Conservation (phyloP, 2,113 vertebrate genomes). For the Malurus elegans region DNA sequence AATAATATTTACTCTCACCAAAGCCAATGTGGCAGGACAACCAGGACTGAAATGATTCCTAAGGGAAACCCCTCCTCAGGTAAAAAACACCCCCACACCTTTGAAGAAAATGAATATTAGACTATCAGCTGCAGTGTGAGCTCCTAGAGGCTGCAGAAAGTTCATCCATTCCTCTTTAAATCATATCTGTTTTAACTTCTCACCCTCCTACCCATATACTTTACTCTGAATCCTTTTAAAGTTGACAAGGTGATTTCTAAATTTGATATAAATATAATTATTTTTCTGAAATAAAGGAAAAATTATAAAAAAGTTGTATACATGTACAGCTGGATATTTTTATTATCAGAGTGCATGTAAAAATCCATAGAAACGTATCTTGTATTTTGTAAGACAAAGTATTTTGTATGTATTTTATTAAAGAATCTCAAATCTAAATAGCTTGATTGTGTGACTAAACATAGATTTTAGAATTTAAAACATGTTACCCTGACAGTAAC, state of each 20-base stretch:
- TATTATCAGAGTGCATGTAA: background rate
- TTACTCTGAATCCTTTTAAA: background rate
- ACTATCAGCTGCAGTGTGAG: rapidly evolving
- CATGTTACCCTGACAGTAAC: background rate
- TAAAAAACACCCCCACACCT: background rate
- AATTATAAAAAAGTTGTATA: background rate
- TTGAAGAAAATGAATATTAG: background rate
- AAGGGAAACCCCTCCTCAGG: background rate
- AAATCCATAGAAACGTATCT: background rate
- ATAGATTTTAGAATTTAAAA: background rate
- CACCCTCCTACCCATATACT: background rate
- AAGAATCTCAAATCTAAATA: background rate
- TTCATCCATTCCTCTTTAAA: background rate
- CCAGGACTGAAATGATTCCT: background rate
- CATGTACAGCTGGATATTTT: background rate
- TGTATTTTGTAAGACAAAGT: background rate
- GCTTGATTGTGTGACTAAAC: background rate
- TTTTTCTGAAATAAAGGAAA: background rate
- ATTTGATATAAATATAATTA: background rate
- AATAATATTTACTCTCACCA: background rate
- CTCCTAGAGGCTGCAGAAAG: background rate
- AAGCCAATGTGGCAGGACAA: background rate
- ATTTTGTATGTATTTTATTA: background rate
- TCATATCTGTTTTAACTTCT: background rate
- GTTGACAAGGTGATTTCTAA: background rate